Conservation (phyloP, 1,140 invertebrate genomes). For the Drosophila arawakana region DNA sequence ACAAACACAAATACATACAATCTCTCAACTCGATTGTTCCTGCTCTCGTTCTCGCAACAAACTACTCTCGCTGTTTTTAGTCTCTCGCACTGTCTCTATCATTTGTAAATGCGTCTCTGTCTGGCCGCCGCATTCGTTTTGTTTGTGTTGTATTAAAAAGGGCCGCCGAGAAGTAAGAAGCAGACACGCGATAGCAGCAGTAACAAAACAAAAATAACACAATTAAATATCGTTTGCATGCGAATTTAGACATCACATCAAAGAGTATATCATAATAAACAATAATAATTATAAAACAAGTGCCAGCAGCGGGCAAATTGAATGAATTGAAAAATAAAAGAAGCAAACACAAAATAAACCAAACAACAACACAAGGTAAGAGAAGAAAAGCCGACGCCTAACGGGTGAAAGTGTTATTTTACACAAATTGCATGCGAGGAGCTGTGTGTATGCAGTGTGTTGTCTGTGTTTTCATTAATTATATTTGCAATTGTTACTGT, state of each 20-base stretch:
- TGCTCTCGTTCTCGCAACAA: conserved; percentile 44
- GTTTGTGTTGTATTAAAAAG: conserved; percentile 55
- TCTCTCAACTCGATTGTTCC: conserved; percentile 43
- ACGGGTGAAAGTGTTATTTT: conserved; percentile 54
- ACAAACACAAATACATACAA: not conserved
- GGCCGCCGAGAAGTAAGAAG: conserved; percentile 47
- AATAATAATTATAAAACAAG: conserved; percentile 28
- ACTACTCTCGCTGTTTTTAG: conserved; percentile 47
- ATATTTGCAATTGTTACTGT: conserved; percentile 6
- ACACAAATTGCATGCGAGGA: conserved; percentile 16
- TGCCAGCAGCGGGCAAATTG: conserved; percentile 11
- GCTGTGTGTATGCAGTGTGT: conserved; percentile 14
- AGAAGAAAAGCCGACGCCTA: conserved; percentile 52
- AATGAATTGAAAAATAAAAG: conserved; percentile 1
- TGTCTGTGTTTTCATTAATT: not conserved
- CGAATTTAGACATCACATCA: conserved; percentile 27
- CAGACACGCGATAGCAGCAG: conserved; percentile 48
- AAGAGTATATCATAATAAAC: conserved; percentile 21
- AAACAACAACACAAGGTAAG: conserved; percentile 39
- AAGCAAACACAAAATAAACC: conserved; percentile 3
- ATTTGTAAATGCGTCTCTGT: conserved; percentile 40
- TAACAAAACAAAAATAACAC: conserved; percentile 41
- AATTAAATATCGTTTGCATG: conserved; percentile 28
- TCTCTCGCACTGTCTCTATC: conserved; percentile 40
- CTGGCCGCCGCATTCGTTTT: conserved; percentile 46